These are phyloP conservation scores for Aphelenchoides besseyi DNA, from an alignment of 1,140 invertebrate genomes.

Conservation along the genomic window DNA sequence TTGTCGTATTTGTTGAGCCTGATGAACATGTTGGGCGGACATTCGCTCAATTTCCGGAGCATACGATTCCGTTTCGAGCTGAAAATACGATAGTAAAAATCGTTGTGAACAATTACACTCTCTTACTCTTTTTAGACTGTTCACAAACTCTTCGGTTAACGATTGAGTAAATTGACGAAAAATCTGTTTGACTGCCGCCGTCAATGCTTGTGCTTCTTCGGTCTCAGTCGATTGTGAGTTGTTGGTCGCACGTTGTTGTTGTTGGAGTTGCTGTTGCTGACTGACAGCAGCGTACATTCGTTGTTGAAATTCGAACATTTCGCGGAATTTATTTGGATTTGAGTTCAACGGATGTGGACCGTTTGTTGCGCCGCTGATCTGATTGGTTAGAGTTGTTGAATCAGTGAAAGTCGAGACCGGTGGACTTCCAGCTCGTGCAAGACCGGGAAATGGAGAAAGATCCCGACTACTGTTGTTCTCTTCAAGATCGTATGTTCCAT, in stretches of 20 bases:
- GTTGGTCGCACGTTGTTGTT: constrained; percentile 24
- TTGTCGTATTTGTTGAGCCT: constrained; percentile 3
- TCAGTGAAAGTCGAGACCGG: constrained; percentile 21
- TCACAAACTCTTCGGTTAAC: constrained; percentile 5
- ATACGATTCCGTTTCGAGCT: neutral
- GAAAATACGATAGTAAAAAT: too few species aligned
- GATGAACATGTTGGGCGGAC: neutral
- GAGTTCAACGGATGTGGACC: constrained; percentile 9
- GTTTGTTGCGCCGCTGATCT: neutral
- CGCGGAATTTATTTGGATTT: constrained; percentile 22
- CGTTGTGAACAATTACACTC: neutral
- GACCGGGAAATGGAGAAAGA: neutral
- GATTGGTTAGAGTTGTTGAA: neutral
- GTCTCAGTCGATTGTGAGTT: constrained; percentile 7
- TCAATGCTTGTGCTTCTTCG: neutral
- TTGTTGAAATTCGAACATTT: constrained; percentile 18
- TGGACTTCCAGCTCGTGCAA: constrained; percentile 14
- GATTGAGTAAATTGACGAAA: constrained; percentile 12
- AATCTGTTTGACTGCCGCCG: neutral
- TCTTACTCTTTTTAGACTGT: neutral
- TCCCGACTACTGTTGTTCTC: neutral
- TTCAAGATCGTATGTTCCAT: neutral
- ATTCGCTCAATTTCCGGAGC: neutral
- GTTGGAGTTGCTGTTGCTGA: constrained; percentile 24
- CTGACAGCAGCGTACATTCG: constrained; percentile 13